A percentile compares a stretch with the other conserved stretches of the same genome.
phyloP scores from a whole-genome alignment of 2,797 vertebrate genomes.

The Artibeus jamaicensis region DNA sequence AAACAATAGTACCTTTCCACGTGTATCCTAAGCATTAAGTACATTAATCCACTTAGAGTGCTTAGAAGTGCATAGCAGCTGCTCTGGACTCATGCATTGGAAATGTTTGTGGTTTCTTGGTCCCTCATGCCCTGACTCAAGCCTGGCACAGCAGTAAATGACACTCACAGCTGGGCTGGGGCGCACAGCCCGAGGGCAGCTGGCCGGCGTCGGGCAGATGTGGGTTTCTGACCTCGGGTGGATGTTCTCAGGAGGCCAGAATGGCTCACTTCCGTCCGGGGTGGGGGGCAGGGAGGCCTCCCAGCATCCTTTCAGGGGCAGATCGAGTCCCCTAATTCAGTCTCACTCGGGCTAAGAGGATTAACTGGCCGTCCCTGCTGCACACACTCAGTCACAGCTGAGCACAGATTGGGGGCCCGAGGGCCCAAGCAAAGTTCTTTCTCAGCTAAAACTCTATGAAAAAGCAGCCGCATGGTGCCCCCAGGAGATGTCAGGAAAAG shows the following conservation, averaged over 20 bases:
- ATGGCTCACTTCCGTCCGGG: not conserved
- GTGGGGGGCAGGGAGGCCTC: not conserved
- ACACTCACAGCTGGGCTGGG: not conserved
- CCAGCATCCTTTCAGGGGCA: conserved; percentile 46
- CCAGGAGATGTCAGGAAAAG: not conserved
- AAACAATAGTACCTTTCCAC: not conserved
- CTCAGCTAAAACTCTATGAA: not conserved
- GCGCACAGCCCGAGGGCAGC: not conserved
- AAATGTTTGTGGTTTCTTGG: not conserved
- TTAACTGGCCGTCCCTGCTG: conserved; percentile 25
- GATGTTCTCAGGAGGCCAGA: not conserved
- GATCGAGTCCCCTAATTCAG: conserved; percentile 57
- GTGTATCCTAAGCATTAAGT: not conserved
- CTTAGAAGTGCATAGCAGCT: not conserved
- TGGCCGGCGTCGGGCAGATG: not conserved
- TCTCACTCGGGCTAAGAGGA: conserved; percentile 57
- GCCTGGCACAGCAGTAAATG: not conserved
- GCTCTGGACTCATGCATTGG: not conserved
- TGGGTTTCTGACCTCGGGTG: not conserved
- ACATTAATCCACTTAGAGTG: not conserved
- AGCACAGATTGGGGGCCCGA: not conserved
- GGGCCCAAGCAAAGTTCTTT: not conserved
- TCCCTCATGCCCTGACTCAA: not conserved
- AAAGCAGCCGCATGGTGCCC: not conserved
- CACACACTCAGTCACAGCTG: not conserved